Percentiles rank a stretch among this genome's conserved stretches.
Conservation (phyloP, 2,797 vertebrate genomes). For the Intellagama lesueurii region DNA sequence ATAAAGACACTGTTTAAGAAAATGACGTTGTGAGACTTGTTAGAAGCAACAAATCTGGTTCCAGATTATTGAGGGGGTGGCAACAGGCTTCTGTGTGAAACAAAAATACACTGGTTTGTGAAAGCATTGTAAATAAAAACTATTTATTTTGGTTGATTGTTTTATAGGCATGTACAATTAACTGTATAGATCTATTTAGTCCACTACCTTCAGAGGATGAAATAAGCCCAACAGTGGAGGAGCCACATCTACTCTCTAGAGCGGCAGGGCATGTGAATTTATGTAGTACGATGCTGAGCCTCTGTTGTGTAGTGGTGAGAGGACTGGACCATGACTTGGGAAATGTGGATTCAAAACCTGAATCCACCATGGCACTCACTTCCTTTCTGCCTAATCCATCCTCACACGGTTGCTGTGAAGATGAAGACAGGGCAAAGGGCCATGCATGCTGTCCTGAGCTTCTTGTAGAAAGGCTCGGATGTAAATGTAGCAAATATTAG, state of each 20-base stretch:
- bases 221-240: not conserved
- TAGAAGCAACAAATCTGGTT: slow-evolving; percentile 16
- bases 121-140: not conserved
- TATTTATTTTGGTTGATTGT: not conserved
- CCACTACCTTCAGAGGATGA: not conserved
- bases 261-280: not conserved
- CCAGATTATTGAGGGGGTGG: not conserved
- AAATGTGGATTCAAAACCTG: too few species aligned
- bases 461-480: too few species aligned
- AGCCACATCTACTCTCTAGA: not conserved
- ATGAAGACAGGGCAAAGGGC: too few species aligned
- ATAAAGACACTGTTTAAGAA: slow-evolving; percentile 31
- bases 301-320: not conserved
- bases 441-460: too few species aligned
- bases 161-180: not conserved
- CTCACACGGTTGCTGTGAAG: too few species aligned
- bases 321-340: too few species aligned
- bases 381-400: too few species aligned
- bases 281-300: not conserved
- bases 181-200: not conserved
- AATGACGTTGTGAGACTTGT: not conserved
- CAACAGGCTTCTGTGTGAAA: slow-evolving; percentile 12
- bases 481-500: too few species aligned
- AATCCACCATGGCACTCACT: too few species aligned
- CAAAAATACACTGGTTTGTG: not conserved